These are phyloP conservation scores for Schizopygopsis malacanthus DNA, from an alignment of 2,797 vertebrate species.

Conservation along the genomic window DNA sequence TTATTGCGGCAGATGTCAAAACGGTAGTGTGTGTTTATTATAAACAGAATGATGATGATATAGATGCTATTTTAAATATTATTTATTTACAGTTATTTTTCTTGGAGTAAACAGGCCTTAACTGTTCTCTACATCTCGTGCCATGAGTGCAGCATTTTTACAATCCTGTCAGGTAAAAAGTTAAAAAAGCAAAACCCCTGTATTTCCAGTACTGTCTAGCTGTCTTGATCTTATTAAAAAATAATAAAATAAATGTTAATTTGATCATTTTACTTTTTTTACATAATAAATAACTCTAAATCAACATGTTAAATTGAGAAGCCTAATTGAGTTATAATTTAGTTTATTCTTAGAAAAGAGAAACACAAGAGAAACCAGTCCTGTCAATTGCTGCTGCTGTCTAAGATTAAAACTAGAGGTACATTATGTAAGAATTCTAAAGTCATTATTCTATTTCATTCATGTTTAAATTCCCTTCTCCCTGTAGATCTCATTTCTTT, in stretches of 20 bases:
- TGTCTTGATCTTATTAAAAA: not conserved
- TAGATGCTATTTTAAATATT: not conserved
- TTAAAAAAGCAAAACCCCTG: not conserved
- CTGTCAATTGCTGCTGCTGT: not conserved
- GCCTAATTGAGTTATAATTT: not conserved
- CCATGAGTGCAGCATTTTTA: not conserved
- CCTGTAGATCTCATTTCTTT: not conserved
- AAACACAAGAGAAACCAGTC: not conserved
- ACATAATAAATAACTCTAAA: not conserved
- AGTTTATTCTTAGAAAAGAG: not conserved
- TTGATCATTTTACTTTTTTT: not conserved
- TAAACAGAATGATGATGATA: not conserved
- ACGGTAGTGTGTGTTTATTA: not conserved
- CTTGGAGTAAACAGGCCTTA: too few species aligned
- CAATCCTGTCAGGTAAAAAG: not conserved
- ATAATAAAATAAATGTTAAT: not conserved
- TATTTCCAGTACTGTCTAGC: too few species aligned
- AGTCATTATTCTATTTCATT: constrained; percentile 1
- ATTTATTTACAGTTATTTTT: not conserved
- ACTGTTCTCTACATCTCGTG: not conserved
- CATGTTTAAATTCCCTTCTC: not conserved
- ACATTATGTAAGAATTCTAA: constrained; percentile 23
- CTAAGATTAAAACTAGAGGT: constrained; percentile 23
- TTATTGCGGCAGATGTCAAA: not conserved
- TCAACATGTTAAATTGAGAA: not conserved